A percentile compares a stretch with the other conserved stretches of the same genome.
Evolutionary conservation across 1,140 invertebrate genomes (phyloP).

Genomic region (Drosophila kanapiae): DNA sequence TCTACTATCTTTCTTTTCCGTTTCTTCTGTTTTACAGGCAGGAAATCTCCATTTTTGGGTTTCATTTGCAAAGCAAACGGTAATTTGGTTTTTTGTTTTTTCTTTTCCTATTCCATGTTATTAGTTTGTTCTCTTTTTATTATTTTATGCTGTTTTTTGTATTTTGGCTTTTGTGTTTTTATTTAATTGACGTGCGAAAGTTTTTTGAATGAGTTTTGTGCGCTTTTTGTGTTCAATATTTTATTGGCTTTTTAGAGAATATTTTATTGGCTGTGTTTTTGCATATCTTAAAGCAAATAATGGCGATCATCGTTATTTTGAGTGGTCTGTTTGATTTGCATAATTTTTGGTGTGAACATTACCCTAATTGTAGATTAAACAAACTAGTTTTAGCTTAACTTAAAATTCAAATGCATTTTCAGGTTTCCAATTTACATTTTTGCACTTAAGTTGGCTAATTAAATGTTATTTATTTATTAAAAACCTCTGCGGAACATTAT

Average conservation of each 20-base stretch:
- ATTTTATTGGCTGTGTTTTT: slow-evolving; percentile 6
- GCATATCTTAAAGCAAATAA: slow-evolving; percentile 4
- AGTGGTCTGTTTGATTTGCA: not conserved
- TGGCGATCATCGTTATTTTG: not conserved
- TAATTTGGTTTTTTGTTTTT: slow-evolving; percentile 66
- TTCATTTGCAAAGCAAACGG: slow-evolving; percentile 85
- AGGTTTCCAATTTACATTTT: not conserved
- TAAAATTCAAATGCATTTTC: not conserved
- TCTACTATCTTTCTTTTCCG: slow-evolving; percentile 73
- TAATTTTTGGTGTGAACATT: slow-evolving; percentile 7
- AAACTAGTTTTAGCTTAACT: not conserved
- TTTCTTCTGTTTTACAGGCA: slow-evolving; percentile 80
- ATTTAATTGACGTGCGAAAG: slow-evolving; percentile 50
- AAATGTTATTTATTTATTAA: not conserved
- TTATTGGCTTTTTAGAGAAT: not conserved
- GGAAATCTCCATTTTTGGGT: slow-evolving; percentile 85
- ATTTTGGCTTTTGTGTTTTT: slow-evolving; percentile 29
- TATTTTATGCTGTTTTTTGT: slow-evolving; percentile 26
- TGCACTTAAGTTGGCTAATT: not conserved
- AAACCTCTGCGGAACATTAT: too few species aligned
- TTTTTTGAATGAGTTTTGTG: slow-evolving; percentile 22
- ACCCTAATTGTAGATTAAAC: not conserved
- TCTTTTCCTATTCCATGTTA: slow-evolving; percentile 28
- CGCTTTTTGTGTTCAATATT: slow-evolving; percentile 19
- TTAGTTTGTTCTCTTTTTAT: slow-evolving; percentile 37